Evolutionary conservation across 2,797 vertebrate species (phyloP).

Genomic region (Chromis chromis): DNA sequence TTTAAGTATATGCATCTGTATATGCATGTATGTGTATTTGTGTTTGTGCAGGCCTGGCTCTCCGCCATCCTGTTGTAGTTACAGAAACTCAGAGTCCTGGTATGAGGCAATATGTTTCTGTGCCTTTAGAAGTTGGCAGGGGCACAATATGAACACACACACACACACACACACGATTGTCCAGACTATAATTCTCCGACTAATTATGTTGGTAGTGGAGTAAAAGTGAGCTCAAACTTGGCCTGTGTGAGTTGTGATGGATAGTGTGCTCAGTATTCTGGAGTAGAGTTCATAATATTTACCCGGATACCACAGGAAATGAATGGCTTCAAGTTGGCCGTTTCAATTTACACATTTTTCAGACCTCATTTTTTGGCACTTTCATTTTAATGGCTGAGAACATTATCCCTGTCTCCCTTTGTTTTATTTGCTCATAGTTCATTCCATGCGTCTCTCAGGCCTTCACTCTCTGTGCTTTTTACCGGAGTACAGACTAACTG

Average conservation of each 20-base stretch:
- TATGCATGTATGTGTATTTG: neutral
- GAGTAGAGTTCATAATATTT: conserved; percentile 83
- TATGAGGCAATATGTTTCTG: conserved; percentile 52
- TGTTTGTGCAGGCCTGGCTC: conserved; percentile 7
- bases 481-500: conserved; percentile 24
- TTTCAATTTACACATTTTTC: conserved; percentile 80
- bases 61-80: conserved; percentile 34
- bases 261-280: conserved; percentile 72
- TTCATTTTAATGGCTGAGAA: conserved; percentile 62
- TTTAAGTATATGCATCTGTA: neutral
- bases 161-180: conserved; percentile 26
- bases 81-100: conserved; percentile 36
- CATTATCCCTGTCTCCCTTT: conserved; percentile 57
- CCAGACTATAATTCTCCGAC: conserved; percentile 48
- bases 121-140: conserved; percentile 30
- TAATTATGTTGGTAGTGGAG: conserved; percentile 72
- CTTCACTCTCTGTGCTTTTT: conserved; percentile 2
- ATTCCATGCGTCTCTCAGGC: conserved; percentile 24
- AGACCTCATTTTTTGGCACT: conserved; percentile 61
- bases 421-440: conserved; percentile 63
- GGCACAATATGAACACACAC: conserved; percentile 9
- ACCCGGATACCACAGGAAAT: conserved; percentile 81
- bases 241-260: conserved; percentile 73
- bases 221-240: conserved; percentile 74
- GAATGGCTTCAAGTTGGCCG: conserved; percentile 64